A percentile compares a stretch with the other conserved stretches of the same genome.
Evolutionary conservation across 2,113 vertebrate species (phyloP).

Genomic region (Daboia siamensis): DNA sequence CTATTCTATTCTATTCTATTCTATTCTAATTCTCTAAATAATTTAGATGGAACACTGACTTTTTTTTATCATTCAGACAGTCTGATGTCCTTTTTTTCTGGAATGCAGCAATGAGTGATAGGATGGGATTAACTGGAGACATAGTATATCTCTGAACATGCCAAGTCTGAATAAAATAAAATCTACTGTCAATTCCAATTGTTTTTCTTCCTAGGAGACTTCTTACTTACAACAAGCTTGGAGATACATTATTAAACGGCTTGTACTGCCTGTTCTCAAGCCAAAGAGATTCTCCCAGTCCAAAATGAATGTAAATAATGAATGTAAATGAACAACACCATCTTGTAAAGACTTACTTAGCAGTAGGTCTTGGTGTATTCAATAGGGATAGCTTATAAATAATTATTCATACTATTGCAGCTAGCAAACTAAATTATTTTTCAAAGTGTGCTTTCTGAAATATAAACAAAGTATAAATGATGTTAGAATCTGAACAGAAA

Average conservation of each 20-base stretch:
- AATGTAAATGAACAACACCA: background rate
- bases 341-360: background rate
- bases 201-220: conserved; percentile 17
- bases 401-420: background rate
- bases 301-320: background rate
- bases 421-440: background rate
- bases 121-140: conserved; percentile 30
- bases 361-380: background rate
- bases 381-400: background rate
- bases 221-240: background rate
- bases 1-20: no score
- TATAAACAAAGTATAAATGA: background rate
- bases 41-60: conserved; percentile 24
- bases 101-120: background rate
- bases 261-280: background rate
- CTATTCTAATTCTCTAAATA: background rate
- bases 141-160: conserved; percentile 2
- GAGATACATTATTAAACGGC: background rate
- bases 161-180: conserved; percentile 27
- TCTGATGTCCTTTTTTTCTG: conserved; percentile 19
- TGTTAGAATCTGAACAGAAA: background rate
- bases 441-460: background rate
- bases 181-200: conserved; percentile 14
- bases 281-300: background rate
- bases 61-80: conserved; percentile 36